A percentile compares a stretch with the other conserved stretches of the same genome.
Conservation (phyloP, 2,888 invertebrate species). For the Ophraella communa region DNA sequence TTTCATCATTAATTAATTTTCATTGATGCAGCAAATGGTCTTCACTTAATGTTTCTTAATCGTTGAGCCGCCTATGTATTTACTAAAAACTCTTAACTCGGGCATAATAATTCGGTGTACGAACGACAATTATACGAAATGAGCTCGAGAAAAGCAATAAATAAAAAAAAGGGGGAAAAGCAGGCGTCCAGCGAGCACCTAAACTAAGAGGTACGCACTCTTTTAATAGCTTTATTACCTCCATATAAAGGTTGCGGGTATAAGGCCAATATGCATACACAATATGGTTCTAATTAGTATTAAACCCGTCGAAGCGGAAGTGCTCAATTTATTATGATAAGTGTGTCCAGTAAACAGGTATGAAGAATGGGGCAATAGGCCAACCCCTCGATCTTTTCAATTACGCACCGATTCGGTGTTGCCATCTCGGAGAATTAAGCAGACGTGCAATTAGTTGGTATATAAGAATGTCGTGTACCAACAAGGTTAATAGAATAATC, state of each 20-base stretch:
- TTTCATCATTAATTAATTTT: too few species aligned
- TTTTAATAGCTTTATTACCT: conserved; percentile 35
- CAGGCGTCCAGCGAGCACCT: conserved; percentile 13
- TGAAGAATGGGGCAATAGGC: neutral
- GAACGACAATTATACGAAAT: conserved; percentile 11
- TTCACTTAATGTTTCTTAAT: too few species aligned
- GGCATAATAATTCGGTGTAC: conserved; percentile 11
- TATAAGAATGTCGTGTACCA: too few species aligned
- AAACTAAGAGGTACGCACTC: conserved; percentile 16
- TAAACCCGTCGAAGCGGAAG: conserved; percentile 30
- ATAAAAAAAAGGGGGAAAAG: conserved; percentile 23
- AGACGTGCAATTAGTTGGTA: neutral
- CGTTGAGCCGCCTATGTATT: neutral
- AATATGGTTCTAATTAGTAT: conserved; percentile 32
- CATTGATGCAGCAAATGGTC: too few species aligned
- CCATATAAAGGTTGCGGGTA: conserved; percentile 23
- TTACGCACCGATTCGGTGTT: neutral
- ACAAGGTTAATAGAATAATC: too few species aligned
- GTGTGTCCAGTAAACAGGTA: conserved; percentile 26
- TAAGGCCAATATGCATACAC: conserved; percentile 35
- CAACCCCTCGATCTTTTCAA: conserved; percentile 8
- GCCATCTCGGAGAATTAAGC: neutral
- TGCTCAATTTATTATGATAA: conserved; percentile 32
- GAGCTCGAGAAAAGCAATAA: conserved; percentile 21
- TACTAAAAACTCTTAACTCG: neutral